Evolutionary conservation across 1,140 invertebrate species (phyloP).

Genomic region (Euglossa dilemma): DNA sequence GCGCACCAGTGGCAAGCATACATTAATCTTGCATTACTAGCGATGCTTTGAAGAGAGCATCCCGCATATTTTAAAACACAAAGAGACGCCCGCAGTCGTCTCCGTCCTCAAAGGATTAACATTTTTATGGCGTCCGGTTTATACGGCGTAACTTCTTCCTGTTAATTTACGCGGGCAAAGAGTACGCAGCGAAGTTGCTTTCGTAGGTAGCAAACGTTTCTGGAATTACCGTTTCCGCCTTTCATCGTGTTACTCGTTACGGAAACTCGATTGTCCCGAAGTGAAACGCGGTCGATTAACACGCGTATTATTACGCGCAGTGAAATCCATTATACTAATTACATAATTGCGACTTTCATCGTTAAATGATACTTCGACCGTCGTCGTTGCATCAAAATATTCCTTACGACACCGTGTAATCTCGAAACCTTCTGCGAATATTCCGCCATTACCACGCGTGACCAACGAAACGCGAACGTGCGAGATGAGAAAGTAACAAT

Average conservation of each 20-base stretch:
- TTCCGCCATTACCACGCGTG: too few relatives aligned
- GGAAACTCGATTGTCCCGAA: not conserved
- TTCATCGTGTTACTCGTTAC: not conserved
- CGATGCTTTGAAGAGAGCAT: slow-evolving; percentile 31
- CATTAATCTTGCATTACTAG: slow-evolving; percentile 35
- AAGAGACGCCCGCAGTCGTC: slow-evolving; percentile 20
- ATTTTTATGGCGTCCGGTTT: slow-evolving; percentile 20
- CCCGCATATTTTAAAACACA: slow-evolving; percentile 40
- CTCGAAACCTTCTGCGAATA: too few relatives aligned
- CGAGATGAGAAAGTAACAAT: too few relatives aligned
- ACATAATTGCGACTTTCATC: too few relatives aligned
- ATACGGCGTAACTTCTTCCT: slow-evolving; percentile 8
- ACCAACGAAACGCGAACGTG: too few relatives aligned
- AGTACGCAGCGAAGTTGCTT: not conserved
- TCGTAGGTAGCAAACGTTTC: not conserved
- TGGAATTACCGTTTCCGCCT: not conserved
- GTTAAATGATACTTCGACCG: too few relatives aligned
- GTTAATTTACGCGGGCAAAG: slow-evolving; percentile 21
- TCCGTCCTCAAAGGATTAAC: slow-evolving; percentile 10
- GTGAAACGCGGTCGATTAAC: not conserved
- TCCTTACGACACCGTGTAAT: too few relatives aligned
- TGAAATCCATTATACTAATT: too few relatives aligned
- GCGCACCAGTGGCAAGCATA: not conserved
- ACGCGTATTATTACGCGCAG: not conserved
- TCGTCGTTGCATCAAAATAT: too few relatives aligned